Conservation (phyloP, 2,888 invertebrate species). For the Acrobasis consociella region DNA sequence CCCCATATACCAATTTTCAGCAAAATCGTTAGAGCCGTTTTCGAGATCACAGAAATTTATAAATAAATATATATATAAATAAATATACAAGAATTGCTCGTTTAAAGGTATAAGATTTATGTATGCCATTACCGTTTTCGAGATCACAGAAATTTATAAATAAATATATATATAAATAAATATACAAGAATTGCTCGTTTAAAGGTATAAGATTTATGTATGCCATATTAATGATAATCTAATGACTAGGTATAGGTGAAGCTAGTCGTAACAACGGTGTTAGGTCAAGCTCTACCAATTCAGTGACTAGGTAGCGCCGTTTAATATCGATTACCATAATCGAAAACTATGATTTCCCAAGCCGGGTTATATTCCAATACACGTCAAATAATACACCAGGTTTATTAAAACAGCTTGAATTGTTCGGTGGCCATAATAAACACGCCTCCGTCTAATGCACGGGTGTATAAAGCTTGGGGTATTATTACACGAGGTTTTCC, state of each 20-base stretch:
- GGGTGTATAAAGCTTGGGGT: constrained; percentile 39
- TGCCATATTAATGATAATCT: background rate
- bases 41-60: too few species aligned
- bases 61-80: too few species aligned
- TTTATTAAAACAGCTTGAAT: constrained; percentile 42
- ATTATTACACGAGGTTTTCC: constrained; percentile 55
- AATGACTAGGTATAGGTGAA: background rate
- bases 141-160: too few species aligned
- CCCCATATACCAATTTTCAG: too few species aligned
- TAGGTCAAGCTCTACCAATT: too few species aligned
- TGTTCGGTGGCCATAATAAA: constrained; percentile 32
- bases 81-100: too few species aligned
- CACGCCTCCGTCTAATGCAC: constrained; percentile 38
- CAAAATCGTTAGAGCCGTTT: too few species aligned
- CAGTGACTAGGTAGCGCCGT: constrained; percentile 17
- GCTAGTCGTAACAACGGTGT: background rate
- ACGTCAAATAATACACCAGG: constrained; percentile 46
- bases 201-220: too few species aligned
- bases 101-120: too few species aligned
- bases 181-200: too few species aligned
- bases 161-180: too few species aligned
- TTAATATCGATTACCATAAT: constrained; percentile 42
- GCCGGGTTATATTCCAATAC: constrained; percentile 39
- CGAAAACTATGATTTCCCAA: constrained; percentile 40
- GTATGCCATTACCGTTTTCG: too few species aligned